phyloP scores from a whole-genome alignment of 2,888 invertebrate genomes.

The Pseudococcus longispinus region DNA sequence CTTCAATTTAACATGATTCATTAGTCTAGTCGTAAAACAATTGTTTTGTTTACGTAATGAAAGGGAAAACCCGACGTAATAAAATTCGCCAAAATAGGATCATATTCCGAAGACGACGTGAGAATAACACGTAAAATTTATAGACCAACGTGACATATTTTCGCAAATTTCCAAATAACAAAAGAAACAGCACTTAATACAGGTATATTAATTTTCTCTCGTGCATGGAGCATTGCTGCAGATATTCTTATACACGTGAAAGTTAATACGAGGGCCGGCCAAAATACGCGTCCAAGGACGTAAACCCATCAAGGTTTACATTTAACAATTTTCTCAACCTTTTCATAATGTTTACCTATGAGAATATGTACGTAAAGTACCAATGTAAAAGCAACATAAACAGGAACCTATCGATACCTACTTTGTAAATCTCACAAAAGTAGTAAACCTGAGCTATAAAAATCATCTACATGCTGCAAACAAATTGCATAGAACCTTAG shows the following conservation, averaged over 20 bases:
- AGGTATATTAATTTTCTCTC: not conserved
- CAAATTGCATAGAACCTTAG: not conserved
- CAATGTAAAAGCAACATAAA: not conserved
- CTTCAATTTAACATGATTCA: too few relatives aligned
- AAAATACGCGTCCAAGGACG: slow-evolving; percentile 22
- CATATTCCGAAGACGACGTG: not conserved
- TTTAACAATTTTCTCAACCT: slow-evolving; percentile 15
- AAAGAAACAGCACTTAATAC: not conserved
- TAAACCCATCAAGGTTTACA: not conserved
- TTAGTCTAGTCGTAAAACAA: too few relatives aligned
- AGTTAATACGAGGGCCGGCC: not conserved
- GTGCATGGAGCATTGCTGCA: not conserved
- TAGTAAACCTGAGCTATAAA: slow-evolving; percentile 31
- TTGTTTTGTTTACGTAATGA: not conserved
- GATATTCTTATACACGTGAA: not conserved
- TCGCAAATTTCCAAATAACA: slow-evolving; percentile 3
- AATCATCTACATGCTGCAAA: not conserved
- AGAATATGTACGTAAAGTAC: not conserved
- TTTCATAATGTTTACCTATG: not conserved
- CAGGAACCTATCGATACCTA: slow-evolving; percentile 13
- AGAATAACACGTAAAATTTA: not conserved
- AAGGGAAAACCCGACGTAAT: not conserved
- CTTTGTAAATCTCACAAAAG: not conserved
- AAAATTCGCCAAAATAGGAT: not conserved
- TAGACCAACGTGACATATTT: not conserved